Evolutionary conservation across 2,888 invertebrate species (phyloP).

Genomic region (Yponomeuta sedellus): DNA sequence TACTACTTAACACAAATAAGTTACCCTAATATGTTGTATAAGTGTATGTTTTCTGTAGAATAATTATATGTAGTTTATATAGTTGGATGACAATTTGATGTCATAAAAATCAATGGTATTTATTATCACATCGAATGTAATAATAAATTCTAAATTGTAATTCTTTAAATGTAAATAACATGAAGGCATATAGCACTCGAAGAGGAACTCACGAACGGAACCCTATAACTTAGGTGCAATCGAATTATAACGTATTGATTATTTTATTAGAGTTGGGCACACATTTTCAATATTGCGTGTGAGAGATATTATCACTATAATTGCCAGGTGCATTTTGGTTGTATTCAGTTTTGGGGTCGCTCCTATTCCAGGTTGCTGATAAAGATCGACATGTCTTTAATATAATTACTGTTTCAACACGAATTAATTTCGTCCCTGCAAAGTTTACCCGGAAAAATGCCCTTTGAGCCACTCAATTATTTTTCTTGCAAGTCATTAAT

Average conservation of each 20-base stretch:
- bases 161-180: too few relatives aligned
- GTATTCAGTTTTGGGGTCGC: neutral
- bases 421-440: neutral
- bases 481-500: neutral
- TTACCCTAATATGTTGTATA: too few relatives aligned
- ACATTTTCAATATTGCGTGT: neutral
- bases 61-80: too few relatives aligned
- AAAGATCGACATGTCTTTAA: neutral
- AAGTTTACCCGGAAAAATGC: neutral
- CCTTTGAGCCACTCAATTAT: neutral
- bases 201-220: too few relatives aligned
- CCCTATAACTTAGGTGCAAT: too few relatives aligned
- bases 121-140: too few relatives aligned
- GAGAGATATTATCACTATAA: neutral
- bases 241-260: neutral
- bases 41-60: too few relatives aligned
- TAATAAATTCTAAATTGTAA: too few relatives aligned
- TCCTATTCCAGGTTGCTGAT: neutral
- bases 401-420: neutral
- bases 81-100: too few relatives aligned
- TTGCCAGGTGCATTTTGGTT: slow-evolving; percentile 4
- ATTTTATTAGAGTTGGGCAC: neutral
- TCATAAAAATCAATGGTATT: too few relatives aligned
- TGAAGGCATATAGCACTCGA: too few relatives aligned
- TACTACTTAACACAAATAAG: too few relatives aligned